phyloP scores from a whole-genome alignment of 2,888 invertebrate genomes.

The Ophioninae sp. region DNA sequence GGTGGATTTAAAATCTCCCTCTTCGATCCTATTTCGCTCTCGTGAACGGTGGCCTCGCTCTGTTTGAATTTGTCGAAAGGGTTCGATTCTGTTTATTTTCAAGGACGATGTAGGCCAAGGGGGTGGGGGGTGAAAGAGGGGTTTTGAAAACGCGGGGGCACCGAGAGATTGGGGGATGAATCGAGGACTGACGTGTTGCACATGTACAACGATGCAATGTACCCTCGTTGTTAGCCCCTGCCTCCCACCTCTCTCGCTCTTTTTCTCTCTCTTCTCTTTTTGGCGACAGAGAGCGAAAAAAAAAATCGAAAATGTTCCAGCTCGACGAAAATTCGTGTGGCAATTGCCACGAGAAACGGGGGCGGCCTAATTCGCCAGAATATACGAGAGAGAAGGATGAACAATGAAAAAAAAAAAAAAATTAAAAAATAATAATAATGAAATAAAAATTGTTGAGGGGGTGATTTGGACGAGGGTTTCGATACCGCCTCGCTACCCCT shows the following conservation, averaged over 20 bases:
- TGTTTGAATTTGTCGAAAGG: constrained; percentile 72
- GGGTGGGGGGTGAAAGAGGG: constrained; percentile 47
- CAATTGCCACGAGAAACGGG: constrained; percentile 47
- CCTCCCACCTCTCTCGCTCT: background rate
- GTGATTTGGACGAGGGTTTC: constrained; percentile 39
- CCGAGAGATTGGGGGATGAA: constrained; percentile 31
- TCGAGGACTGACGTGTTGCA: constrained; percentile 66
- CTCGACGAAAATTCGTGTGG: constrained; percentile 44
- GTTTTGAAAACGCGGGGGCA: background rate
- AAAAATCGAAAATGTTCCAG: constrained; percentile 36
- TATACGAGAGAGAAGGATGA: constrained; percentile 43
- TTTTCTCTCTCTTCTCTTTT: background rate
- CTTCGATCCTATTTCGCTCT: constrained; percentile 26
- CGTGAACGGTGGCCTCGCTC: constrained; percentile 21
- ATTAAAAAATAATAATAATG: constrained; percentile 12
- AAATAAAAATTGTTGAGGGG: constrained; percentile 43
- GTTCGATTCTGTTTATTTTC: constrained; percentile 72
- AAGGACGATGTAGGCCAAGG: constrained; percentile 65
- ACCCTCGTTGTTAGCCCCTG: constrained; percentile 35
- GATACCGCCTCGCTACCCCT: background rate
- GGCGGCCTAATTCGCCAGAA: constrained; percentile 48
- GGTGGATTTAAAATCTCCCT: constrained; percentile 45
- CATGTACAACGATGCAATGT: constrained; percentile 51
- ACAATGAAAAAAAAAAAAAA: constrained; percentile 34
- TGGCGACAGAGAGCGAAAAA: background rate